Conservation (phyloP, 1,140 invertebrate species). For the Diabrotica undecimpunctata region DNA sequence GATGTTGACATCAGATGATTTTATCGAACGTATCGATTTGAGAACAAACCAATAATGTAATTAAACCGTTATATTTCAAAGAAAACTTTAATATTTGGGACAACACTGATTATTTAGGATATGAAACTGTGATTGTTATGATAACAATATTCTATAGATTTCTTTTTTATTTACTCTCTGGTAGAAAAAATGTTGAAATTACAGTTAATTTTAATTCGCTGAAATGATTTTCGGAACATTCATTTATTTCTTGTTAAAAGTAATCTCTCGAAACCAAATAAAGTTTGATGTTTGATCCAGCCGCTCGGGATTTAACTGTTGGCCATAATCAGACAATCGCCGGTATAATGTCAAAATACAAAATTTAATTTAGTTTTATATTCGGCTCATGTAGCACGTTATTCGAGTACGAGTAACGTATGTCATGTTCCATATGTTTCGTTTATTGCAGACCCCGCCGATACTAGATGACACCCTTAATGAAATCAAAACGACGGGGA, state of each 20-base stretch:
- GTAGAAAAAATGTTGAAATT: too few species aligned
- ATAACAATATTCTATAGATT: too few species aligned
- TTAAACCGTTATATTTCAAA: too few species aligned
- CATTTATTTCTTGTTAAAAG: neutral
- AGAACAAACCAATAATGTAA: too few species aligned
- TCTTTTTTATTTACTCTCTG: too few species aligned
- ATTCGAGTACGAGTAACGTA: slow-evolving; percentile 22
- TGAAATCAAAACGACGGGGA: slow-evolving; percentile 38
- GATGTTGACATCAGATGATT: too few species aligned
- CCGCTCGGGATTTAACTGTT: neutral
- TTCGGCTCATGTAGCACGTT: slow-evolving; percentile 24
- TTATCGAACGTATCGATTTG: too few species aligned
- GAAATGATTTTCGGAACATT: too few species aligned
- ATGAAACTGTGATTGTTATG: too few species aligned
- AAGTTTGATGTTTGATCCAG: neutral
- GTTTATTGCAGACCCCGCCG: slow-evolving; percentile 29
- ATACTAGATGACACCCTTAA: slow-evolving; percentile 42
- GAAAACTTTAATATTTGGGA: too few species aligned
- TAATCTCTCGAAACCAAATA: slow-evolving; percentile 1
- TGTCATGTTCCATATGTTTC: slow-evolving; percentile 36
- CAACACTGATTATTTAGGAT: too few species aligned
- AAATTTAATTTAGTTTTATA: slow-evolving; percentile 42
- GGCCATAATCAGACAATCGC: neutral
- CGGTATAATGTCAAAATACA: slow-evolving; percentile 33
- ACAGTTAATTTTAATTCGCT: too few species aligned